These are phyloP conservation scores for Asobara japonica DNA, from an alignment of 1,140 invertebrate genomes.

Conservation along the genomic window DNA sequence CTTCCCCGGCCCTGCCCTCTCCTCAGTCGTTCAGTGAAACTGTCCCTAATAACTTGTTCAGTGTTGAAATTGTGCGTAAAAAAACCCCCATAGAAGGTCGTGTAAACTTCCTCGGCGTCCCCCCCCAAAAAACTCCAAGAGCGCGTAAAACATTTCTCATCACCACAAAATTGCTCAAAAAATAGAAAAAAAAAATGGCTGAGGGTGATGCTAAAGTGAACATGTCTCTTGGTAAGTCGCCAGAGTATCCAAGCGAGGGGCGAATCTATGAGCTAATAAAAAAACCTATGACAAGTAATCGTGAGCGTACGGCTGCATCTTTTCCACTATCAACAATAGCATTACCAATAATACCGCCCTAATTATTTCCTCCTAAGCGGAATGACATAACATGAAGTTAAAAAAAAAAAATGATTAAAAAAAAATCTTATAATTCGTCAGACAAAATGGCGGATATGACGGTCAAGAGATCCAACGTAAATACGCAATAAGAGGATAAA, in stretches of 20 bases:
- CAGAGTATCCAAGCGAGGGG: constrained; percentile 40
- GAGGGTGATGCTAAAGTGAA: constrained; percentile 65
- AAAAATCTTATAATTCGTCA: not conserved
- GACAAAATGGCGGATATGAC: not conserved
- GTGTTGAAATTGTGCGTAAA: not conserved
- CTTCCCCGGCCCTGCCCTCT: not conserved
- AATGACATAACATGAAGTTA: not conserved
- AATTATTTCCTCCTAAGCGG: not conserved
- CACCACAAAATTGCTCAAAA: not conserved
- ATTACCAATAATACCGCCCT: not conserved
- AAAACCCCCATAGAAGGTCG: not conserved
- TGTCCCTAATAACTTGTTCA: not conserved
- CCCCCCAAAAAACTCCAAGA: not conserved
- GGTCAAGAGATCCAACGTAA: constrained; percentile 5
- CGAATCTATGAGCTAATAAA: constrained; percentile 33
- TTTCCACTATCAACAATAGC: not conserved
- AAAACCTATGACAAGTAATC: constrained; percentile 39
- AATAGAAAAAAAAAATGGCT: constrained; percentile 52
- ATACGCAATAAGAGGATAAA: not conserved
- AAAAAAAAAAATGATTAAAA: no score
- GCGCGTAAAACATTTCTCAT: no score
- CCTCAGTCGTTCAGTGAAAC: not conserved
- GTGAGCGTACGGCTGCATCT: constrained; percentile 44
- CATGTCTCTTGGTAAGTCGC: constrained; percentile 66
- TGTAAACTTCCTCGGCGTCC: not conserved